A percentile compares a stretch with the other conserved stretches of the same genome.
These are phyloP conservation scores for Agrenia bidenticulata DNA, from an alignment of 2,888 invertebrate species.

Conservation along the genomic window DNA sequence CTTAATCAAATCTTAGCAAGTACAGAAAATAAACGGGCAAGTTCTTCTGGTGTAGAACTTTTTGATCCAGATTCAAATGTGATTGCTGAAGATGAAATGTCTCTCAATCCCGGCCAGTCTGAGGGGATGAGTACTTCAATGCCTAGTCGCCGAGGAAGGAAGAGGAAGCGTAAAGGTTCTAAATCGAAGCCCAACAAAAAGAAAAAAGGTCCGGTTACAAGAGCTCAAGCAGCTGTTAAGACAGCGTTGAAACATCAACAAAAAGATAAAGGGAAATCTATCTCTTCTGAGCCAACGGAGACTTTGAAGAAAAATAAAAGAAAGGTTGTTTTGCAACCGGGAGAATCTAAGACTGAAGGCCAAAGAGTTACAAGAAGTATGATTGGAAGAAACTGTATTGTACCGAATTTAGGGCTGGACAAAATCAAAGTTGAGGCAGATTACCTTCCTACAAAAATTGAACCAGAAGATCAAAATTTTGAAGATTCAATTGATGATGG, in stretches of 20 bases:
- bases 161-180: slow-evolving; percentile 25
- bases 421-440: slow-evolving; percentile 39
- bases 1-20: too few species aligned
- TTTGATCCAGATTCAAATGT: neutral
- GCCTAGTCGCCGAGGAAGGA: slow-evolving; percentile 18
- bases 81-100: neutral
- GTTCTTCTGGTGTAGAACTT: too few species aligned
- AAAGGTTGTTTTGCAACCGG: neutral
- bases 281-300: neutral
- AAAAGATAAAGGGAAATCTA: slow-evolving; percentile 16
- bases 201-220: slow-evolving; percentile 37
- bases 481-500: slow-evolving; percentile 21
- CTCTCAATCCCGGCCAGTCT: neutral
- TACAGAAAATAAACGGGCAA: too few species aligned
- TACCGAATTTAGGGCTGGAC: slow-evolving; percentile 15
- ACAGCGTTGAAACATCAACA: slow-evolving; percentile 12
- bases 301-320: neutral
- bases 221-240: slow-evolving; percentile 35
- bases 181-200: slow-evolving; percentile 27
- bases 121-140: neutral
- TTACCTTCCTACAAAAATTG: slow-evolving; percentile 13
- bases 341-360: neutral
- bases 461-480: slow-evolving; percentile 16
- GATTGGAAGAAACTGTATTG: slow-evolving; percentile 8
- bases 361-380: slow-evolving; percentile 15